Conservation (phyloP, 2,113 vertebrate species). For the Thamnaconus septentrionalis region DNA sequence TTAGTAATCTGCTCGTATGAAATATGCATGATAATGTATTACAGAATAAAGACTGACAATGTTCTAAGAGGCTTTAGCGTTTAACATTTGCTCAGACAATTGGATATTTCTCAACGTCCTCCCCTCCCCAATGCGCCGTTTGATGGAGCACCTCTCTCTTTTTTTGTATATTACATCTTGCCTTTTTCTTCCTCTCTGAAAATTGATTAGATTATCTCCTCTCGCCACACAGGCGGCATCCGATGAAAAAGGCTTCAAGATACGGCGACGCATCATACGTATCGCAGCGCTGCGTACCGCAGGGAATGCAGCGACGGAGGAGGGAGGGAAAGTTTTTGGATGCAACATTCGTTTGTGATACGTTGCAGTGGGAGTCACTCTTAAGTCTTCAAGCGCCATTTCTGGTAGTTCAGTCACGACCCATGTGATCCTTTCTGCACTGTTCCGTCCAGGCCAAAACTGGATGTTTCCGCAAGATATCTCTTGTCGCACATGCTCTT, state of each 20-base stretch:
- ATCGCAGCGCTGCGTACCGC: no score
- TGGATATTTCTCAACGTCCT: slow-evolving; percentile 85
- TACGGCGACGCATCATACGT: slow-evolving; percentile 6
- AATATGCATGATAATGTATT: slow-evolving; percentile 98
- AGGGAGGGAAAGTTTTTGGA: no score
- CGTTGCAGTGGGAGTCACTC: no score
- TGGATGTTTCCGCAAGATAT: no score
- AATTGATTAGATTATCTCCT: slow-evolving; percentile 77
- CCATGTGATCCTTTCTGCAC: no score
- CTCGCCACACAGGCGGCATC: slow-evolving; percentile 46
- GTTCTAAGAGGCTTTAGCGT: slow-evolving; percentile 95
- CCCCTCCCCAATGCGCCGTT: slow-evolving; percentile 82
- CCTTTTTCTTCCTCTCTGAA: slow-evolving; percentile 51
- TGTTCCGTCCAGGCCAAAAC: no score
- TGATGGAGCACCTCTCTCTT: slow-evolving; percentile 79
- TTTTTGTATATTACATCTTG: slow-evolving; percentile 65
- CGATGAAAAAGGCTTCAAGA: slow-evolving; percentile 46
- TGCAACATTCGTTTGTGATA: no score
- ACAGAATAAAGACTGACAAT: slow-evolving; percentile 94
- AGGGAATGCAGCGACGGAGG: no score
- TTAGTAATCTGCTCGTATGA: slow-evolving; percentile 95
- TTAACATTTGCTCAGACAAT: slow-evolving; percentile 90
- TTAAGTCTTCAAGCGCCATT: no score
- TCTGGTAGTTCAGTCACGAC: no score
- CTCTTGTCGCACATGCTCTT: no score